A percentile compares a stretch with the other conserved stretches of the same genome.
These are phyloP conservation scores for Lasius fuliginosus DNA, from an alignment of 2,888 invertebrate species.

Conservation along the genomic window DNA sequence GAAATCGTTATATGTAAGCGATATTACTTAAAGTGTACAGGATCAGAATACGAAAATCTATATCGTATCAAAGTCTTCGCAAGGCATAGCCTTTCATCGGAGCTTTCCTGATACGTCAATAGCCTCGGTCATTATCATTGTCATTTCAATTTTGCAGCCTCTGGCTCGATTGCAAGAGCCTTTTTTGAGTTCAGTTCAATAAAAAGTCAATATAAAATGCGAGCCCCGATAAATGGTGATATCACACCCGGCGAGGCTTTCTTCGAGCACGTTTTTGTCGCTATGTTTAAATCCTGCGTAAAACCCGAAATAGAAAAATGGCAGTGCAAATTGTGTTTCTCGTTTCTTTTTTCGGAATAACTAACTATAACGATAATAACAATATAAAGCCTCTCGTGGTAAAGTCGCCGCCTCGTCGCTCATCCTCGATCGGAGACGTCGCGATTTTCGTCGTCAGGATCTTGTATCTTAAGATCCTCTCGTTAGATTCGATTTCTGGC, in stretches of 20 bases:
- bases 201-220: conserved; percentile 79
- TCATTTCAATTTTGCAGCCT: conserved; percentile 34
- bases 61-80: conserved; percentile 70
- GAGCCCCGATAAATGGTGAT: conserved; percentile 74
- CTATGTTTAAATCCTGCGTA: conserved; percentile 62
- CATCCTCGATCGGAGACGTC: conserved; percentile 30
- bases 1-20: conserved; percentile 70
- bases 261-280: conserved; percentile 36
- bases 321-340: conserved; percentile 77
- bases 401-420: conserved; percentile 32
- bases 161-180: conserved; percentile 53
- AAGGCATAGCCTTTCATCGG: conserved; percentile 58
- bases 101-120: conserved; percentile 30
- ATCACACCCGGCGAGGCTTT: conserved; percentile 51
- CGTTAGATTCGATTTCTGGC: conserved; percentile 11
- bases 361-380: conserved; percentile 62
- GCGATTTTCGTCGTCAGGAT: conserved; percentile 19
- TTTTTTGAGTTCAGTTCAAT: conserved; percentile 64
- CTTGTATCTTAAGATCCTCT: neutral
- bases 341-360: conserved; percentile 58
- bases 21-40: conserved; percentile 77
- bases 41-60: conserved; percentile 72
- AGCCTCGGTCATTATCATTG: conserved; percentile 37
- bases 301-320: conserved; percentile 79
- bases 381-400: conserved; percentile 49